phyloP scores from a whole-genome alignment of 2,888 invertebrate species.

The Melanostoma mellinum region DNA sequence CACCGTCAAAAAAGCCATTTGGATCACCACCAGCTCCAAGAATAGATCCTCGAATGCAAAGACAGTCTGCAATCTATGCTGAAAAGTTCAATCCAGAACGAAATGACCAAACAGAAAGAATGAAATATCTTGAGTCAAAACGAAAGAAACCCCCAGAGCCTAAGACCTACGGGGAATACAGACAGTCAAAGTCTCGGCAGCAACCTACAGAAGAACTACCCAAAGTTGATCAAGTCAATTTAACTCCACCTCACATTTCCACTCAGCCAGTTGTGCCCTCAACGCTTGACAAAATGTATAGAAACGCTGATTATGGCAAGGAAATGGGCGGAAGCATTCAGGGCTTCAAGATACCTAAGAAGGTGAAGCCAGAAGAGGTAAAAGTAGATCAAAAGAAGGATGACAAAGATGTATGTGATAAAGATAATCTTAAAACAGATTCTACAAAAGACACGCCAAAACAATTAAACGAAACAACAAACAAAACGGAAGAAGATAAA shows the following conservation, averaged over 20 bases:
- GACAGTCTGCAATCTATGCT: slow-evolving; percentile 35
- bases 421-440: slow-evolving; percentile 10
- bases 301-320: slow-evolving; percentile 73
- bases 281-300: slow-evolving; percentile 78
- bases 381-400: slow-evolving; percentile 34
- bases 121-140: slow-evolving; percentile 77
- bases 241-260: neutral
- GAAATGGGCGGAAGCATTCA: slow-evolving; percentile 57
- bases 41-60: slow-evolving; percentile 46
- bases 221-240: neutral
- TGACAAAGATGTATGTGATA: neutral
- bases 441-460: neutral
- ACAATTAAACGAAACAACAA: slow-evolving; percentile 12
- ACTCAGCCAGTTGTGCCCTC: slow-evolving; percentile 58
- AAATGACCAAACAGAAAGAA: slow-evolving; percentile 76
- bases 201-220: slow-evolving; percentile 5
- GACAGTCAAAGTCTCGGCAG: slow-evolving; percentile 75
- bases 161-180: slow-evolving; percentile 78
- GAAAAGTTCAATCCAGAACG: slow-evolving; percentile 75
- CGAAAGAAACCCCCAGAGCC: slow-evolving; percentile 75
- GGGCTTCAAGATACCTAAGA: slow-evolving; percentile 79
- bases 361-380: slow-evolving; percentile 55
- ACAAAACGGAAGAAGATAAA: slow-evolving; percentile 7
- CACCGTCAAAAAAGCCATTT: neutral
- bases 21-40: slow-evolving; percentile 5